Conservation (phyloP, 2,113 vertebrate species). For the Lamprologus tigripictilis region DNA sequence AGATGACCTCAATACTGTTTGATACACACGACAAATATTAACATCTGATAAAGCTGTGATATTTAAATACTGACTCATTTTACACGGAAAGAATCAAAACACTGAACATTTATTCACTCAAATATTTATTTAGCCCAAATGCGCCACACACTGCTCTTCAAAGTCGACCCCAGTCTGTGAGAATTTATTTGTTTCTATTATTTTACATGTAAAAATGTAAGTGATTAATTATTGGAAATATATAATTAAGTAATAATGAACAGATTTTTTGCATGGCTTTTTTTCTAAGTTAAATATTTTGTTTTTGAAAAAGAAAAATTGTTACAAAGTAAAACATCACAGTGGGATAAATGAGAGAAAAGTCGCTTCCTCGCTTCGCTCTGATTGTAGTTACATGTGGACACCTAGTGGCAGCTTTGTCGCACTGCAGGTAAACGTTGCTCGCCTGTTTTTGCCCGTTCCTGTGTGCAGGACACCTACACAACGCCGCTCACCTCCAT, state of each 20-base stretch:
- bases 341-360: neutral
- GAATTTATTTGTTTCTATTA: neutral
- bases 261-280: neutral
- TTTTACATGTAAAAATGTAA: neutral
- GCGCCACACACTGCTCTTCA: neutral
- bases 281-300: neutral
- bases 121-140: neutral
- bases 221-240: neutral
- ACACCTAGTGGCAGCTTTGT: conserved; percentile 53
- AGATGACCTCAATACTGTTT: neutral
- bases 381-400: neutral
- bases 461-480: conserved; percentile 70
- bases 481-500: conserved; percentile 75
- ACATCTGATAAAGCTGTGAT: neutral
- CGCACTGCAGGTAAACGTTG: neutral
- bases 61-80: neutral
- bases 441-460: neutral
- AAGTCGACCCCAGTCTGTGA: neutral
- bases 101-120: neutral
- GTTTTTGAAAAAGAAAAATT: neutral
- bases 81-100: neutral
- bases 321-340: neutral
- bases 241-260: neutral
- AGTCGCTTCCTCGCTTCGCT: neutral
- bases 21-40: neutral